A percentile compares a stretch with the other conserved stretches of the same genome.
Conservation (phyloP, 1,140 invertebrate genomes). For the Drosophila rufa region DNA sequence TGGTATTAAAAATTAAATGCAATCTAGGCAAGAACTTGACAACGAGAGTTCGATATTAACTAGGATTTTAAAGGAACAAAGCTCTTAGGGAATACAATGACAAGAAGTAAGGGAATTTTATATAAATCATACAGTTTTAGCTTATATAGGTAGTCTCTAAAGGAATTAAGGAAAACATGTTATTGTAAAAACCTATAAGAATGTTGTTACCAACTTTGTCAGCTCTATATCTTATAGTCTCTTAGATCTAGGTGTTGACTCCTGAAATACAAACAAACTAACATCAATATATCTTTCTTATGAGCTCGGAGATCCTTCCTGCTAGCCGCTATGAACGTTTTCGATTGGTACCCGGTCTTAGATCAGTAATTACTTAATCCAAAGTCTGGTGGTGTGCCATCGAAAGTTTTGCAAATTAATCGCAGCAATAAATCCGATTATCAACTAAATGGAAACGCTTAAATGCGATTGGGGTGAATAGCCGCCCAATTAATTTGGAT, state of each 20-base stretch:
- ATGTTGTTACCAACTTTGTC: no score
- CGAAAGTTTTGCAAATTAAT: conserved; percentile 40
- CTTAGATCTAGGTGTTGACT: no score
- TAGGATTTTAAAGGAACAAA: background rate
- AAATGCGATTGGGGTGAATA: conserved; percentile 32
- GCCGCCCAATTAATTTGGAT: conserved; percentile 39
- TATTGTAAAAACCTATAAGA: no score
- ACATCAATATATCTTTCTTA: no score
- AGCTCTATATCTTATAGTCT: no score
- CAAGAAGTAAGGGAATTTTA: background rate
- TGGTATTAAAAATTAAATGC: background rate
- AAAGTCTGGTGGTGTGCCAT: background rate
- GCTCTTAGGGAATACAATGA: background rate
- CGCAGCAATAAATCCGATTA: conserved; percentile 31
- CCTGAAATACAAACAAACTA: no score
- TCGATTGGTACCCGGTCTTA: background rate
- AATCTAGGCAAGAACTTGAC: no score
- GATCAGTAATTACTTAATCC: conserved; percentile 3
- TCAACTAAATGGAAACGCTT: conserved; percentile 26
- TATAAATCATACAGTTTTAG: no score
- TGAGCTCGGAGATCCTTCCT: background rate
- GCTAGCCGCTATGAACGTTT: no score
- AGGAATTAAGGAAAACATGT: no score
- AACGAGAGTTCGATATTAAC: background rate
- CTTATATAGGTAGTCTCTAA: no score